These are phyloP conservation scores for Trichoplax adhaerens DNA, from an alignment of 37 sponge, comb jelly and placozoan genomes.

Conservation along the genomic window DNA sequence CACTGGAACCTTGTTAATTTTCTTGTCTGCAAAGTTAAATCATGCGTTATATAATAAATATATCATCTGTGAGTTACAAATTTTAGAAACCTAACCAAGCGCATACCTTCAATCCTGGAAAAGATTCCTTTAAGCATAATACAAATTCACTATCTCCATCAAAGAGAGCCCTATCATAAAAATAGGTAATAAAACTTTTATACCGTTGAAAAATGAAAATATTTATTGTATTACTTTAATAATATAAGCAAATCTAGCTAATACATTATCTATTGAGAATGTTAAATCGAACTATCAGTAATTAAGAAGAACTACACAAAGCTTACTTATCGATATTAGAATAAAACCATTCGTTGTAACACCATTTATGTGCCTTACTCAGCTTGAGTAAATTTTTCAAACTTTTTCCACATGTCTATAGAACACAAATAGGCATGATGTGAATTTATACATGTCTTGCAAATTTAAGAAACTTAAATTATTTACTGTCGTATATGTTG, in stretches of 20 bases:
- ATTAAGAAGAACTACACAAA: background rate
- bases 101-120: constrained; percentile 52
- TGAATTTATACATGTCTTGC: too few species aligned
- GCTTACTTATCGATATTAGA: constrained; percentile 71
- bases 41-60: background rate
- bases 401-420: background rate
- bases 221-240: background rate
- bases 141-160: constrained; percentile 69
- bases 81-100: background rate
- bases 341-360: constrained; percentile 80
- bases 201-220: background rate
- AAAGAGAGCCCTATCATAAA: constrained; percentile 45
- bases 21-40: constrained; percentile 22
- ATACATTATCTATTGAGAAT: background rate
- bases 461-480: too few species aligned
- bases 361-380: constrained; percentile 73
- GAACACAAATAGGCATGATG: too few species aligned
- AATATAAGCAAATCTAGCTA: background rate
- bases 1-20: constrained; percentile 48
- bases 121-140: constrained; percentile 53
- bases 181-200: background rate
- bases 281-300: background rate
- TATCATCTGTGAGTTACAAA: background rate
- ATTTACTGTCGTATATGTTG: too few species aligned
- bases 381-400: constrained; percentile 48